These are phyloP conservation scores for Semnornis frantzii DNA, from an alignment of 2,113 vertebrate genomes.

Conservation along the genomic window DNA sequence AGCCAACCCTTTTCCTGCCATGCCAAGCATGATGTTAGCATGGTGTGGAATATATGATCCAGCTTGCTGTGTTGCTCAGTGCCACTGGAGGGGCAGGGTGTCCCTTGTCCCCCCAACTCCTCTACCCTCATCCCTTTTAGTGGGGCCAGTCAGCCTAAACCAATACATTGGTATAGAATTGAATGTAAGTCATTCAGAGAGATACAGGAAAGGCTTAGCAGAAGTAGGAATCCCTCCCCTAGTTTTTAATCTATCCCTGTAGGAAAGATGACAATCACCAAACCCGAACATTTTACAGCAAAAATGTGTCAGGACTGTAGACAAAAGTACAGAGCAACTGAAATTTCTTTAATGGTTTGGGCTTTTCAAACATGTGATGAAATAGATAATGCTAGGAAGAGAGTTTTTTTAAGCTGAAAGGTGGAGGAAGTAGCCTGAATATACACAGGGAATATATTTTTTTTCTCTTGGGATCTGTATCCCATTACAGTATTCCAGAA, in stretches of 20 bases:
- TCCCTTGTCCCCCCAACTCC: too few relatives aligned
- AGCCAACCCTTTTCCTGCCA: too few relatives aligned
- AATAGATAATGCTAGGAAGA: not conserved
- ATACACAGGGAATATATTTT: not conserved
- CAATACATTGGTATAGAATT: not conserved
- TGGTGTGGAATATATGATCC: too few relatives aligned
- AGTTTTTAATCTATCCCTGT: constrained; percentile 5
- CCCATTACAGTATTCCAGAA: not conserved
- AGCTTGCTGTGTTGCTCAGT: too few relatives aligned
- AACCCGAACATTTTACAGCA: not conserved
- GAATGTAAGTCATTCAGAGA: not conserved
- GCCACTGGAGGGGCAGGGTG: too few relatives aligned
- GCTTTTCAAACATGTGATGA: not conserved
- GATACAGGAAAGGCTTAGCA: not conserved
- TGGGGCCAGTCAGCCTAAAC: too few relatives aligned
- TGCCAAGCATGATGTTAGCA: too few relatives aligned
- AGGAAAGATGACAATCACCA: not conserved
- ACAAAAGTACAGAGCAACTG: not conserved
- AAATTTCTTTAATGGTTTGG: not conserved
- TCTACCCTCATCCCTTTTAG: too few relatives aligned
- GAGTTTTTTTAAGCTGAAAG: not conserved
- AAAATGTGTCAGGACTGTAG: not conserved
- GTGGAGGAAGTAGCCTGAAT: not conserved
- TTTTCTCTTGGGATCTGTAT: not conserved
- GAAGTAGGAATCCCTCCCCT: not conserved